Base-by-base conservation (phyloP, 1,140 invertebrate species). In the Lasioglossum baleicum region DNA sequence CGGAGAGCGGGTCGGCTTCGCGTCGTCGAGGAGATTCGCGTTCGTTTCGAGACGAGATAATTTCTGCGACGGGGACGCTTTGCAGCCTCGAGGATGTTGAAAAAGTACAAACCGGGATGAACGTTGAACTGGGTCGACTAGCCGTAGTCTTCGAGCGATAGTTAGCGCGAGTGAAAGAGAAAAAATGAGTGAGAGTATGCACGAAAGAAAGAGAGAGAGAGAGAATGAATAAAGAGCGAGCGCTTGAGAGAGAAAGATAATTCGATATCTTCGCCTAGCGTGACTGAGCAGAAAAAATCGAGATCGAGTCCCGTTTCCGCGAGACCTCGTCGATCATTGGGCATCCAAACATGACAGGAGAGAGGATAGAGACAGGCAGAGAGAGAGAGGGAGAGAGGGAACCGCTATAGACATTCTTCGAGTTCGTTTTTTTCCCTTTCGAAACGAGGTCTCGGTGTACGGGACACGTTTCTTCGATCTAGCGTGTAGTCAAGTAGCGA, bases 401-500 rank as follows among this genome's bases (percentile, higher is more conserved):
- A 48, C 44, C 7, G 42, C 42, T 11, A 48, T 3, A 48, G 53
- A 56, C 22, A 58, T n/a, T 70, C 51, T 76, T 67, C 13, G 26
- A 44, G 20, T 15, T 22, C 20, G 42, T 65, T 56, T 61, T 26
- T 69, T 79, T 65, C 44, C 44, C 7, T 7, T n/a, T n/a, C 56
- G 10, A 17, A 44, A 71, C 68, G 15, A 31, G 63, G 66, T n/a
- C 44, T 13, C n/a, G 48, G 61, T 61, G 7, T 35, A n/a, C 26
- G 69, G 65, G 64, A 73, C 75, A 56, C 61, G 13, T 40, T 42
- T 74, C 83, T 64, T 61, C 20, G 22, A 11, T 22, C 69, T 83
- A 80, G 68, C 60, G 64, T 67, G 44, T 86, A 86, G 60, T 44
- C 65, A 68, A 35, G 64, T 86, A 83, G 80, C 60, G n/a, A 86